Percentiles rank a stretch among this genome's conserved stretches.
Conservation (phyloP, 92 coral and sea anemone species). For the Heteractis magnifica region DNA sequence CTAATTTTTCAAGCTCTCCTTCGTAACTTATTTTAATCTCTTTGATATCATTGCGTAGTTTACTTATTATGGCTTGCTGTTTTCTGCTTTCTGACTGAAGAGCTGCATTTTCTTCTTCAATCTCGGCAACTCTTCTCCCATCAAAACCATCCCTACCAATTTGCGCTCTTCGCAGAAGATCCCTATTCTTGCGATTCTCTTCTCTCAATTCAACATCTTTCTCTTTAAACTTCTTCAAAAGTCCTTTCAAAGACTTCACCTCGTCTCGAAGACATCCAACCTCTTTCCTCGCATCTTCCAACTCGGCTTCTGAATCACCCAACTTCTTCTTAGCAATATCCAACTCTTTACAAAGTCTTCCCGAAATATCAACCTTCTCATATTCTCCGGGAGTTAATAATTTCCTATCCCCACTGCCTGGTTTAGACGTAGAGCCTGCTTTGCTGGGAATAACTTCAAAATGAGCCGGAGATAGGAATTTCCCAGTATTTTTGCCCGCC, state of each 20-base stretch:
- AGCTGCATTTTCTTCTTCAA: slow-evolving; percentile 73
- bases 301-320: slow-evolving; percentile 7
- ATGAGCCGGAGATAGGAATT: slow-evolving; percentile 90
- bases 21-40: slow-evolving; percentile 54
- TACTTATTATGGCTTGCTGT: slow-evolving; percentile 51
- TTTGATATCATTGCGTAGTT: slow-evolving; percentile 72
- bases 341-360: not conserved
- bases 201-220: slow-evolving; percentile 41
- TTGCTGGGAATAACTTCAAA: slow-evolving; percentile 63
- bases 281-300: slow-evolving; percentile 31
- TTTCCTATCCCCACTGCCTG: slow-evolving; percentile 32
- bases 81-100: slow-evolving; percentile 74
- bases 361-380: slow-evolving; percentile 43
- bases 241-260: slow-evolving; percentile 45
- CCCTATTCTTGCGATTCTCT: slow-evolving; percentile 48
- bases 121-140: slow-evolving; percentile 58
- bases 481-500: slow-evolving; percentile 68
- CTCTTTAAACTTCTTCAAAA: slow-evolving; percentile 47
- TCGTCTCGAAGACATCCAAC: slow-evolving; percentile 53
- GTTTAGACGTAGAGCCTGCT: slow-evolving; percentile 22
- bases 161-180: slow-evolving; percentile 58
- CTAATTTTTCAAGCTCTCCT: slow-evolving; percentile 58
- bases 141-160: slow-evolving; percentile 40
- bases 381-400: slow-evolving; percentile 79
- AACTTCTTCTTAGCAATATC: slow-evolving; percentile 15